Percentiles rank a stretch among this genome's conserved stretches.
phyloP scores from a whole-genome alignment of 2,113 vertebrate genomes.

The Cricetomys ansorgei region DNA sequence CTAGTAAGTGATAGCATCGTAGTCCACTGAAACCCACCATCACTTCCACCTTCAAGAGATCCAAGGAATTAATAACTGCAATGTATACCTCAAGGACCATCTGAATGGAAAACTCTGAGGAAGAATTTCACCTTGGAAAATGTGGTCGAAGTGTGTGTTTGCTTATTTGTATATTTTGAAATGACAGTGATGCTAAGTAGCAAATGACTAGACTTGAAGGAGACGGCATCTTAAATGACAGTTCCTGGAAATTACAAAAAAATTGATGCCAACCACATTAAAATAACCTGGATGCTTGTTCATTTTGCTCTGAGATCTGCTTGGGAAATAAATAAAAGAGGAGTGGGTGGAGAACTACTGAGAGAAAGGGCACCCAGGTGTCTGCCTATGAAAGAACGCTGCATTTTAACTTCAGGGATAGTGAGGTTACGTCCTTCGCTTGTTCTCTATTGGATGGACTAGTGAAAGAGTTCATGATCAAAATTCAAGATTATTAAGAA shows the following conservation, averaged over 20 bases:
- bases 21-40: not conserved
- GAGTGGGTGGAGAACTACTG: not conserved
- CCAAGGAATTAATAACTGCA: conserved; percentile 9
- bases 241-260: not conserved
- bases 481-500: conserved; percentile 57
- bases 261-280: not conserved
- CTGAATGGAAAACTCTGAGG: not conserved
- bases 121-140: not conserved
- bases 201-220: conserved; percentile 15
- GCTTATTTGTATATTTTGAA: not conserved
- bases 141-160: not conserved
- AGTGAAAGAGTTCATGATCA: not conserved
- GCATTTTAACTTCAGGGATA: not conserved
- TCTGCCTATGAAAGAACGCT: not conserved
- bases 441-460: not conserved
- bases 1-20: not conserved
- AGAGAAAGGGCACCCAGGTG: not conserved
- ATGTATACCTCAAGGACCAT: not conserved
- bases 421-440: not conserved
- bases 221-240: not conserved
- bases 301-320: not conserved
- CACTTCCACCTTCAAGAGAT: not conserved
- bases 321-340: conserved; percentile 35
- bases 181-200: not conserved
- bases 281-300: not conserved